Conservation (phyloP, 2,888 invertebrate genomes). For the Sthenelais limicola region DNA sequence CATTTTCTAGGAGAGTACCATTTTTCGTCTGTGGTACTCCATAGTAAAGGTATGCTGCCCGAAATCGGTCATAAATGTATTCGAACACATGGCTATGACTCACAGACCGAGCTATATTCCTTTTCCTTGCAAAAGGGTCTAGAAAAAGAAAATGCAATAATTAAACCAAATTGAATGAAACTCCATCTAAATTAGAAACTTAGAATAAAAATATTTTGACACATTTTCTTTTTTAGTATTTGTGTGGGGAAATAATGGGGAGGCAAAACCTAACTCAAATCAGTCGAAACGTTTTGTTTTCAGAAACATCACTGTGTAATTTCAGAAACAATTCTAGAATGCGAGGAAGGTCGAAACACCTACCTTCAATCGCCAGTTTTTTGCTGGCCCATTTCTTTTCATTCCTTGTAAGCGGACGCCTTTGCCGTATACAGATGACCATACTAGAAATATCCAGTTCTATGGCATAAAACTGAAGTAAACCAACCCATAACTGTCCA, state of each 20-base stretch:
- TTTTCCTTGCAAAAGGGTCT: slow-evolving; percentile 74
- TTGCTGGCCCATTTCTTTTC: slow-evolving; percentile 76
- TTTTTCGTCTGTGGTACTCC: slow-evolving; percentile 69
- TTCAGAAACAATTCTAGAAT: no score
- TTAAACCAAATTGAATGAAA: no score
- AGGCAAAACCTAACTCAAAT: no score
- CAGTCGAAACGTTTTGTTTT: no score
- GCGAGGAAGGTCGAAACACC: no score
- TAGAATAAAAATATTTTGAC: no score
- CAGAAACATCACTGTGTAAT: no score
- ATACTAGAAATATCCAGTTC: slow-evolving; percentile 73
- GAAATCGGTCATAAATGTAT: slow-evolving; percentile 73
- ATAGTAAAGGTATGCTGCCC: slow-evolving; percentile 74
- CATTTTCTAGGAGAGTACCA: slow-evolving; percentile 65
- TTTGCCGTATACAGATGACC: slow-evolving; percentile 74
- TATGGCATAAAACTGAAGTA: slow-evolving; percentile 75
- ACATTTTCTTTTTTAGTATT: no score
- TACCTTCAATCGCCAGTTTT: slow-evolving; percentile 76
- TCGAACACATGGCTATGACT: slow-evolving; percentile 73
- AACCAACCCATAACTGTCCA: slow-evolving; percentile 74
- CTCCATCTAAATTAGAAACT: no score
- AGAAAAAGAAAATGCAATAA: slow-evolving; percentile 48
- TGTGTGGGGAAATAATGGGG: no score
- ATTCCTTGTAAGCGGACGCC: slow-evolving; percentile 70
- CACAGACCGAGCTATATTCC: slow-evolving; percentile 74